Base-by-base conservation (phyloP, 1,140 invertebrate species). In the Scaptomyza hsui region DNA sequence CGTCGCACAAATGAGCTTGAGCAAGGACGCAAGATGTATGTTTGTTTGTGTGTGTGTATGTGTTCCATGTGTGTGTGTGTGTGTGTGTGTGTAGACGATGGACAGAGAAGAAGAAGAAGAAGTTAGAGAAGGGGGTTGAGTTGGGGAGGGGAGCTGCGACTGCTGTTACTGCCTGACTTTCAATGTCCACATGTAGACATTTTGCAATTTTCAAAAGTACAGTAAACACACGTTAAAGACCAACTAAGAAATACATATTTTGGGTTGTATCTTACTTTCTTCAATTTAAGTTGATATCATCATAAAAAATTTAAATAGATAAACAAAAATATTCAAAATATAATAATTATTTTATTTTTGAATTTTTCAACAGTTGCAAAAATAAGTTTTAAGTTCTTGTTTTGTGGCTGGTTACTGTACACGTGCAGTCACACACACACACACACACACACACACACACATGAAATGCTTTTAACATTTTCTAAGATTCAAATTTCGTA, bases 401-500 rank as follows among this genome's bases (percentile, higher is more conserved):
- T 37, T 37, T 37, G 3, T 37, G 32, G n/a, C 1, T 37, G 32
- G 4, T 37, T 12, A n/a, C 32, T 37, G 32, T 88, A 88, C 78
- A 86, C 78, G 77, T 70, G 67, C 81, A 77, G 65, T 68, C 72
- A 80, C 59, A 77, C 60, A 78, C 61, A 69, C 16, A 48, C 24
- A 67, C 29, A 72, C 53, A 63, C 55, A 59, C 42, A 72, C 45
- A 47, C 64, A 53, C 37, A 32, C 24, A 18, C 37, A 29, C 47
- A 35, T 42, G 63, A 72, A 83, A 76, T 78, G 80, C 80, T 89
- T 88, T 88, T 88, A 88, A 88, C 82, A 88, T 82, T 88, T 88
- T 88, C 82, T 89, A 88, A 88, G 82, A 88, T 88, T 88, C 82
- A 88, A 88, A 88, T 88, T 88, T 88, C 78, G 82, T 88, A 88